Evolutionary conservation across 1,140 invertebrate genomes (phyloP).

Genomic region (Cataglyphis hispanica): DNA sequence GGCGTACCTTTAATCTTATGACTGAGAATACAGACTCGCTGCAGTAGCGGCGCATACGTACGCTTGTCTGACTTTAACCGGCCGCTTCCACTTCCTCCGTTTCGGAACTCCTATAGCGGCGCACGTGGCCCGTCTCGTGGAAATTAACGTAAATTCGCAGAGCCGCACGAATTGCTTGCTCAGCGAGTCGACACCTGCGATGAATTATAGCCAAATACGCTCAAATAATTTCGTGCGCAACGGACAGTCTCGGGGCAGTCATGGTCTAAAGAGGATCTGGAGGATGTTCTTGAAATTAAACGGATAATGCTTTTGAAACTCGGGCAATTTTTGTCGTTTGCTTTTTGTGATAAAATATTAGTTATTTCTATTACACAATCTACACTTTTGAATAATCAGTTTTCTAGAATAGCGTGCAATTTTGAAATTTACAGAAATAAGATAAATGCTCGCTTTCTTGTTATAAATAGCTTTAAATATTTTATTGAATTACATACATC

Average conservation of each 20-base stretch:
- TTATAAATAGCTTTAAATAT: too few relatives aligned
- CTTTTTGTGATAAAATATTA: neutral
- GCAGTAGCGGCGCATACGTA: constrained; percentile 35
- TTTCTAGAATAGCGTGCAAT: neutral
- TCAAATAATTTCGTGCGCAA: constrained; percentile 44
- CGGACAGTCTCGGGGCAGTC: neutral
- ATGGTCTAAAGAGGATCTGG: neutral
- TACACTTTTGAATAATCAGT: neutral
- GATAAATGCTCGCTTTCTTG: neutral
- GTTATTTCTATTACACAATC: neutral
- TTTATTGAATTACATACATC: too few relatives aligned
- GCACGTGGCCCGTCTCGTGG: constrained; percentile 26
- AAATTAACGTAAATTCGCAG: constrained; percentile 53
- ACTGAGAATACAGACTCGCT: constrained; percentile 29
- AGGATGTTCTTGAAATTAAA: constrained; percentile 33
- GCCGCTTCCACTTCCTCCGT: constrained; percentile 33
- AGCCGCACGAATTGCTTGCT: constrained; percentile 56
- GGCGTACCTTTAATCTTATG: constrained; percentile 42
- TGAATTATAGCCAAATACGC: constrained; percentile 58
- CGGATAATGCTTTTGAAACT: constrained; percentile 9
- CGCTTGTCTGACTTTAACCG: constrained; percentile 52
- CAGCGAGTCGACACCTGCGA: constrained; percentile 65
- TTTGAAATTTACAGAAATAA: neutral
- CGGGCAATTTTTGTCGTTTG: neutral
- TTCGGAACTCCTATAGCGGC: constrained; percentile 33